These are phyloP conservation scores for Chinchilla lanigera DNA, from an alignment of 2,113 vertebrate species.

Conservation along the genomic window DNA sequence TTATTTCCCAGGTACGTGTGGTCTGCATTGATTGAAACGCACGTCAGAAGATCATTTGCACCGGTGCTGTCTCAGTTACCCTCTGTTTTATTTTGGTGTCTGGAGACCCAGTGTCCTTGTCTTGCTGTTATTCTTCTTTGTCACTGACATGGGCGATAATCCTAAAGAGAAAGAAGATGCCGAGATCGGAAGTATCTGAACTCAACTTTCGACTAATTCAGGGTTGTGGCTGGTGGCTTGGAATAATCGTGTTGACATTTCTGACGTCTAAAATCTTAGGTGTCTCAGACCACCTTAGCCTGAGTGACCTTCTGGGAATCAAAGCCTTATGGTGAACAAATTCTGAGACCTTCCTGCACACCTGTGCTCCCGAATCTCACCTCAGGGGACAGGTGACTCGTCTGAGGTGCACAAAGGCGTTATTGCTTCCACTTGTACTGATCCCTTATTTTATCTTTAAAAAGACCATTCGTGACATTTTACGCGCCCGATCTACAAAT, in stretches of 20 bases:
- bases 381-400: slow-evolving; percentile 97
- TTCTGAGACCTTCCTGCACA: slow-evolving; percentile 96
- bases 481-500: slow-evolving; percentile 68
- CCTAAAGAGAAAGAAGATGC: slow-evolving; percentile 86
- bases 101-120: slow-evolving; percentile 96
- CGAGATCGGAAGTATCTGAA: slow-evolving; percentile 84
- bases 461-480: slow-evolving; percentile 81
- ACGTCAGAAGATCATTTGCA: slow-evolving; percentile 93
- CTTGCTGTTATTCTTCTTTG: slow-evolving; percentile 96
- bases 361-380: slow-evolving; percentile 97
- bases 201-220: slow-evolving; percentile 91
- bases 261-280: slow-evolving; percentile 90
- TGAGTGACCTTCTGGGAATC: slow-evolving; percentile 95
- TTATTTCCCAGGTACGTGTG: slow-evolving; percentile 94
- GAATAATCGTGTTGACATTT: slow-evolving; percentile 93
- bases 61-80: slow-evolving; percentile 93
- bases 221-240: slow-evolving; percentile 90
- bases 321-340: slow-evolving; percentile 96
- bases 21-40: slow-evolving; percentile 93
- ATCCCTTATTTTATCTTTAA: slow-evolving; percentile 89
- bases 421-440: slow-evolving; percentile 93
- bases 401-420: slow-evolving; percentile 92
- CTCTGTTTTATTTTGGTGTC: slow-evolving; percentile 97
- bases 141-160: slow-evolving; percentile 93
- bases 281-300: slow-evolving; percentile 94